These are phyloP conservation scores for Brachypteracias leptosomus DNA, from an alignment of 2,113 vertebrate species.

Conservation along the genomic window DNA sequence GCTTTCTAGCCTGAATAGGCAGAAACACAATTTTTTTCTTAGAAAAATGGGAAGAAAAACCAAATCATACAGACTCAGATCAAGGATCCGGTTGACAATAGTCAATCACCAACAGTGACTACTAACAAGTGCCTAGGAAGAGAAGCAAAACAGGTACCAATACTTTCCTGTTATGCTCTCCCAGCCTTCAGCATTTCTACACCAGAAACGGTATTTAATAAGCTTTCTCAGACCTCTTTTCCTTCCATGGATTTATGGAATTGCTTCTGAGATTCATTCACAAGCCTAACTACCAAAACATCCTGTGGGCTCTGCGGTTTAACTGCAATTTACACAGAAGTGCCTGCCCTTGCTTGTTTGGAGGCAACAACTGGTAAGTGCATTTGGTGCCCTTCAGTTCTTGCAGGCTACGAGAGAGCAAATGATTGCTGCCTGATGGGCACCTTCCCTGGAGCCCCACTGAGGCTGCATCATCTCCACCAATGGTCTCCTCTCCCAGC, in stretches of 20 bases:
- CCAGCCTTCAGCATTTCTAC: neutral
- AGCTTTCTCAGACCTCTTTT: neutral
- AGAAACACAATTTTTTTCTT: neutral
- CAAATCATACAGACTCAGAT: neutral
- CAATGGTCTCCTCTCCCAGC: neutral
- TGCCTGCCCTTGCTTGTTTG: neutral
- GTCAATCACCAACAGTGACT: neutral
- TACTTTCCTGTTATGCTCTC: neutral
- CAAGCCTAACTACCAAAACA: neutral
- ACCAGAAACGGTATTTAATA: neutral
- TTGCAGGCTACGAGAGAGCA: fast-evolving
- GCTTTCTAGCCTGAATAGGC: neutral
- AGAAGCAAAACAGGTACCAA: neutral
- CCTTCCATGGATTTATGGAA: neutral
- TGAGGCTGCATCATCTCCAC: neutral
- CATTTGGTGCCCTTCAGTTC: neutral
- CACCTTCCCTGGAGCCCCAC: neutral
- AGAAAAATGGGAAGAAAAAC: neutral
- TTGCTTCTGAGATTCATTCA: neutral
- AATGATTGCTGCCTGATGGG: fast-evolving
- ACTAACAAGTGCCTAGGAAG: neutral
- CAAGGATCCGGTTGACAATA: neutral
- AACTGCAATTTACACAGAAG: neutral
- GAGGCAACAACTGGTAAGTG: neutral
- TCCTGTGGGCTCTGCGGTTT: fast-evolving